Percentiles rank a stretch among this genome's conserved stretches.
Evolutionary conservation across 2,113 vertebrate genomes (phyloP).

Genomic region (Orthonyx spaldingii): DNA sequence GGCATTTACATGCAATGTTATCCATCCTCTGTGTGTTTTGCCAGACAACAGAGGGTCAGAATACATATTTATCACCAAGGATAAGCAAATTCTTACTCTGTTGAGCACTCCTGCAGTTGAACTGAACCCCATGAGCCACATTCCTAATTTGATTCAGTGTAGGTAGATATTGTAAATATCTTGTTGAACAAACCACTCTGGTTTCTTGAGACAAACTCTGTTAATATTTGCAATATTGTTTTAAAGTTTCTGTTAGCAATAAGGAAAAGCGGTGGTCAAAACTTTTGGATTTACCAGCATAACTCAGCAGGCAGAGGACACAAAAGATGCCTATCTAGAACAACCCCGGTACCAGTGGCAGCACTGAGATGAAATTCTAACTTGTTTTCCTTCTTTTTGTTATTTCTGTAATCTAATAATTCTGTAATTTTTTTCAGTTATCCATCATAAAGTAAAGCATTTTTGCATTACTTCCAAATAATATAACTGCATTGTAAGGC

Average conservation of each 20-base stretch:
- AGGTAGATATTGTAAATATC: background rate
- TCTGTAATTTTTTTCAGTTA: background rate
- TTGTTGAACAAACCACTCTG: background rate
- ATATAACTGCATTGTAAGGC: background rate
- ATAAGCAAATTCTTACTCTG: constrained; percentile 72
- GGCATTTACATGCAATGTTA: constrained; percentile 76
- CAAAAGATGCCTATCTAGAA: background rate
- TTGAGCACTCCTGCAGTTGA: constrained; percentile 38
- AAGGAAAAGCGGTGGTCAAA: background rate
- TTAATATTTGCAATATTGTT: background rate
- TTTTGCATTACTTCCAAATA: background rate
- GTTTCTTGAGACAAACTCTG: constrained; percentile 23
- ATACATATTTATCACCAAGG: constrained; percentile 73
- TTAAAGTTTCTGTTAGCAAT: background rate
- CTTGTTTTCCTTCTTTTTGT: background rate
- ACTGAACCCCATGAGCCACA: constrained; percentile 1
- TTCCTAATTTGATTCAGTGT: constrained; percentile 23
- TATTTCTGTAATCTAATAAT: background rate
- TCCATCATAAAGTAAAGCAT: background rate
- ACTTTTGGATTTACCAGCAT: background rate
- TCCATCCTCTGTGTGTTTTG: constrained; percentile 73
- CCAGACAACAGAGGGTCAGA: constrained; percentile 64
- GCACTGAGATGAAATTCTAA: background rate
- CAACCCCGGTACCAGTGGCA: background rate
- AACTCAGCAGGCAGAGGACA: background rate